A percentile compares a stretch with the other conserved stretches of the same genome.
Evolutionary conservation across 2,113 vertebrate species (phyloP).

Genomic region (Xerus inauris): DNA sequence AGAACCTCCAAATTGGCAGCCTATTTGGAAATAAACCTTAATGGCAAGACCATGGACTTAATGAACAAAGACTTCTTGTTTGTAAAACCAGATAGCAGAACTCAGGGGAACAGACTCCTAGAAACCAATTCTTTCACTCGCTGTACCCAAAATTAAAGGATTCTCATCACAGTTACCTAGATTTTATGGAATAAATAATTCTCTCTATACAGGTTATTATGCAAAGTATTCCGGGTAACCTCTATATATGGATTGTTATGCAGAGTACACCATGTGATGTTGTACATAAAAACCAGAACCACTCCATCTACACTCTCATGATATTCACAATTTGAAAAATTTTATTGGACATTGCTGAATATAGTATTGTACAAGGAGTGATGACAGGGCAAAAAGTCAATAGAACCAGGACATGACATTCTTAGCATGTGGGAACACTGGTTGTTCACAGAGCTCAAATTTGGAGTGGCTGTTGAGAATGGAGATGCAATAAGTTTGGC

Average conservation of each 20-base stretch:
- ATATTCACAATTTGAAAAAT: background rate
- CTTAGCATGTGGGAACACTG: background rate
- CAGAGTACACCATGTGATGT: background rate
- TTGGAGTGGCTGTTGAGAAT: background rate
- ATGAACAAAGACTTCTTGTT: constrained; percentile 45
- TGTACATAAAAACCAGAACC: background rate
- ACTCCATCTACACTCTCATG: background rate
- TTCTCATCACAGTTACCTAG: background rate
- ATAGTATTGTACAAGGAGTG: background rate
- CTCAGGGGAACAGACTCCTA: background rate
- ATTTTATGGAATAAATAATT: constrained; percentile 25
- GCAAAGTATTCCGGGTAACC: background rate
- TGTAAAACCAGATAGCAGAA: constrained; percentile 42
- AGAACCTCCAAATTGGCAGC: constrained; percentile 13
- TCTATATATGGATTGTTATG: background rate
- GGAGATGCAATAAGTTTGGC: background rate
- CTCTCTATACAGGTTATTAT: background rate
- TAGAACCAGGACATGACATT: background rate
- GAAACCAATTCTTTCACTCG: background rate
- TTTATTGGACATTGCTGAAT: background rate
- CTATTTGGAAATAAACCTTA: constrained; percentile 37
- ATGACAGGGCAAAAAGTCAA: background rate
- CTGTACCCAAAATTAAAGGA: background rate
- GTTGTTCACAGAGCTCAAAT: background rate
- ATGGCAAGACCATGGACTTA: constrained; percentile 23